Percentiles rank a stretch among this genome's conserved stretches.
Evolutionary conservation across 2,113 vertebrate genomes (phyloP).

Genomic region (Oriolus oriolus): DNA sequence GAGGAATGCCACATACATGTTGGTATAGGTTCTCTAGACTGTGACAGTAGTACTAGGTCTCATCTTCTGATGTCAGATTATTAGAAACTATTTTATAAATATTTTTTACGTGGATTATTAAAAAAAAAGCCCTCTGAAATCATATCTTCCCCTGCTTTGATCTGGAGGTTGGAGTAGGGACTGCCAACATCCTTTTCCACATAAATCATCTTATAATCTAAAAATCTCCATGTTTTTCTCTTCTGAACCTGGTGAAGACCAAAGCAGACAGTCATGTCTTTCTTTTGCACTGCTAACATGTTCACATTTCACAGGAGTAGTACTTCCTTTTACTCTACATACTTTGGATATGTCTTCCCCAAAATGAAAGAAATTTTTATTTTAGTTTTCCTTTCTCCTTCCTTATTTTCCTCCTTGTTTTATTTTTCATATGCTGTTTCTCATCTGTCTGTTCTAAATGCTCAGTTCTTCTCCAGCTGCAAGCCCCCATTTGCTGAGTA

Average conservation of each 20-base stretch:
- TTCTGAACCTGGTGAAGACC: background rate
- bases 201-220: background rate
- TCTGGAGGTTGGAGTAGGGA: background rate
- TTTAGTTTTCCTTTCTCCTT: background rate
- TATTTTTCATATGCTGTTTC: background rate
- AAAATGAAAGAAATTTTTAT: background rate
- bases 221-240: background rate
- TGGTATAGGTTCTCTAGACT: background rate
- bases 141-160: background rate
- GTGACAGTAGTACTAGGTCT: background rate
- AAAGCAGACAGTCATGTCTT: background rate
- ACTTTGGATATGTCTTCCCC: background rate
- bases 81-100: background rate
- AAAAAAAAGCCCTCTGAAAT: background rate
- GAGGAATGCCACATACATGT: accelerated
- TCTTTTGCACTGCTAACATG: background rate
- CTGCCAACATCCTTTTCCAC: background rate
- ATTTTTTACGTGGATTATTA: background rate
- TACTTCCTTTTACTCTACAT: background rate
- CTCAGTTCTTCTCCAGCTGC: background rate
- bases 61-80: background rate
- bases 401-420: background rate
- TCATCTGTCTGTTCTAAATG: background rate
- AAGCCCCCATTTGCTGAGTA: background rate
- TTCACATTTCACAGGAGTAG: background rate